Base-by-base conservation (phyloP, 2,888 invertebrate genomes). In the Amiota communis region DNA sequence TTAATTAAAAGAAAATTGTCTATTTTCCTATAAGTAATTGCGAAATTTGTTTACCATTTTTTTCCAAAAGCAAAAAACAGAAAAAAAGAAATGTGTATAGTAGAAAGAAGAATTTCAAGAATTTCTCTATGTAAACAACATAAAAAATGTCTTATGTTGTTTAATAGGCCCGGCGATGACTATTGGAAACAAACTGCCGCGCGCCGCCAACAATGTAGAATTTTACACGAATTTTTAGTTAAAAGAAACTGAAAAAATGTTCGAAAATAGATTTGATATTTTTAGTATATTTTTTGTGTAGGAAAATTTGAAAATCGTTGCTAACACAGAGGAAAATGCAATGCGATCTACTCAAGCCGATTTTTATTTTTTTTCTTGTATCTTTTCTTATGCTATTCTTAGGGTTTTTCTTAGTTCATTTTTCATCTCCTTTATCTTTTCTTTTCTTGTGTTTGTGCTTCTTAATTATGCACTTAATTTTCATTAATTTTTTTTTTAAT, bases 181-280 rank as follows among this genome's bases (percentile, higher is more conserved):
- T 75, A 72, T 70, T 75, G 71, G 71, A 70, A 72, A 59, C 69
- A 75, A 72, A 70, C 13, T 46, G 23, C 23, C 23, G 36, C 0
- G 36, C 0, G 36, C 36, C 36, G 36, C 36, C 65, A 83, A 83
- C 79, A 74, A 76, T 84, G 81, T 85, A 56, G 49, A 69, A 72
- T 75, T 85, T 77, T 76, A 76, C 77, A 81, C 74, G 65, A 67
- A 49, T 51, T 67, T 67, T 75, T 6, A 36, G 36, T 36, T 36
- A 36, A 36, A 36, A 80, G 81, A 77, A 36, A 77, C 75, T 76
- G 79, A 77, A 72, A 70, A 77, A 73, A 70, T 70, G 36, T 68
- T 68, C 80, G 75, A 85, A 84, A 84, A 84, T 84, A 84, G 84
- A 77, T 68, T 67, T 64, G 80, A 74, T 85, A 85, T 85, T 85